Evolutionary conservation across 37 sponge, comb jelly and placozoan species (phyloP).

Genomic region (Dysidea cf. avara): DNA sequence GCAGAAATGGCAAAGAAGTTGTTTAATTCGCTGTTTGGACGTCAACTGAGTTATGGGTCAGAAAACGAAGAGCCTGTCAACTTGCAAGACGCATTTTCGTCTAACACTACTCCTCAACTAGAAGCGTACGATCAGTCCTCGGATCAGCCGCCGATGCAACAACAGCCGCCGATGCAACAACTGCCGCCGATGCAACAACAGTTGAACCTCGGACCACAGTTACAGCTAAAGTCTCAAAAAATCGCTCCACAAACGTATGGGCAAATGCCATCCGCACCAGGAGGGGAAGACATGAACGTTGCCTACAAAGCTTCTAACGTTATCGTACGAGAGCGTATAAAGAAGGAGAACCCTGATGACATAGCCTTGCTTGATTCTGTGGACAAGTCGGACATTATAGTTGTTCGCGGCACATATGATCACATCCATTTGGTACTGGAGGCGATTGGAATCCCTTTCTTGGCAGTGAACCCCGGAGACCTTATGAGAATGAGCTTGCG

Average conservation of each 20-base stretch:
- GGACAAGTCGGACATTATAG: conserved; percentile 64
- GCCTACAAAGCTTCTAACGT: conserved; percentile 50
- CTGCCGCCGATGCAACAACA: not conserved
- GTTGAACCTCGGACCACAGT: not conserved
- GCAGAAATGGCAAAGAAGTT: conserved; percentile 6
- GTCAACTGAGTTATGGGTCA: conserved; percentile 75
- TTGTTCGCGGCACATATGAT: conserved; percentile 73
- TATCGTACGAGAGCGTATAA: conserved; percentile 55
- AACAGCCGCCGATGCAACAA: not conserved
- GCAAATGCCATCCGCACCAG: conserved; percentile 11
- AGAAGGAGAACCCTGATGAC: conserved; percentile 63
- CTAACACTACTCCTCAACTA: not conserved
- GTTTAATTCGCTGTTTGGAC: conserved; percentile 51
- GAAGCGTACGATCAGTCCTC: not conserved
- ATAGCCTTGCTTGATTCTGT: conserved; percentile 52
- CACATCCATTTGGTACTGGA: conserved; percentile 77
- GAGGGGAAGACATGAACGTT: conserved; percentile 56
- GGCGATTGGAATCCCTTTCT: conserved; percentile 63
- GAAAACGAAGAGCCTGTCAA: conserved; percentile 48
- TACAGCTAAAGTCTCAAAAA: not conserved
- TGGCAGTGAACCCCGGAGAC: conserved; percentile 27
- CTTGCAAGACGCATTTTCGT: conserved; percentile 61
- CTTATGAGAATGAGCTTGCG: conserved; percentile 49
- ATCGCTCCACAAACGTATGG: not conserved
- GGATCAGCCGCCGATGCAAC: not conserved